Percentiles rank a stretch among this genome's conserved stretches.
Evolutionary conservation across 2,888 invertebrate species (phyloP).

Genomic region (Pseudococcus jackbeardsleyi): DNA sequence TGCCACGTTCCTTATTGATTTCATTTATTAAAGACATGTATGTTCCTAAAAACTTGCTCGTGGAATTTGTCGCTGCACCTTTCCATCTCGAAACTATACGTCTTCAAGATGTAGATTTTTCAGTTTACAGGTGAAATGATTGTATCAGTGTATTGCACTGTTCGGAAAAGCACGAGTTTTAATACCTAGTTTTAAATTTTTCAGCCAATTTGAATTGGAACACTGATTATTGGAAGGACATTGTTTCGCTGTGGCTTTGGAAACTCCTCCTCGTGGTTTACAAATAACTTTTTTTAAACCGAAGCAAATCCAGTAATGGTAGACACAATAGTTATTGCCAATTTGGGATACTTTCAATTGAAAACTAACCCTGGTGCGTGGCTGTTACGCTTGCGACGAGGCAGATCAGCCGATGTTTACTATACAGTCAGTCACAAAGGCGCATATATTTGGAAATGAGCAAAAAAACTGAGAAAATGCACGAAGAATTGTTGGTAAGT

Average conservation of each 20-base stretch:
- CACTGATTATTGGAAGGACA: constrained; percentile 95
- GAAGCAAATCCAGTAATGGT: constrained; percentile 82
- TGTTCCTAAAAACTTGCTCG: constrained; percentile 96
- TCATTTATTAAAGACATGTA: constrained; percentile 87
- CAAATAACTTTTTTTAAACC: constrained; percentile 94
- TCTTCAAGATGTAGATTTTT: constrained; percentile 89
- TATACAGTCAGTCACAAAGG: constrained; percentile 88
- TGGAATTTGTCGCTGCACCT: constrained; percentile 90
- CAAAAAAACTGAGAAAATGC: constrained; percentile 90
- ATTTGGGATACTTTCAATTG: constrained; percentile 97
- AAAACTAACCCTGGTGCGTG: constrained; percentile 99
- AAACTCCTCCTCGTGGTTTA: constrained; percentile 96
- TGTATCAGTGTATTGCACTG: not conserved
- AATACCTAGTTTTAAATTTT: constrained; percentile 66
- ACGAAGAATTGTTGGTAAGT: constrained; percentile 88
- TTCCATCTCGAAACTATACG: constrained; percentile 98
- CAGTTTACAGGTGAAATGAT: constrained; percentile 80
- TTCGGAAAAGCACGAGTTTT: not conserved
- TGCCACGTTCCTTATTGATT: constrained; percentile 91
- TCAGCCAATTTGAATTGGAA: constrained; percentile 95
- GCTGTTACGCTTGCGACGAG: constrained; percentile 89
- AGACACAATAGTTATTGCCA: constrained; percentile 99
- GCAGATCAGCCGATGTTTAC: constrained; percentile 94
- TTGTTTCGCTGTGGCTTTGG: constrained; percentile 88
- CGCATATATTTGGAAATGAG: constrained; percentile 87